phyloP scores from a whole-genome alignment of 2,797 vertebrate genomes.

The Pangasius larnaudii region DNA sequence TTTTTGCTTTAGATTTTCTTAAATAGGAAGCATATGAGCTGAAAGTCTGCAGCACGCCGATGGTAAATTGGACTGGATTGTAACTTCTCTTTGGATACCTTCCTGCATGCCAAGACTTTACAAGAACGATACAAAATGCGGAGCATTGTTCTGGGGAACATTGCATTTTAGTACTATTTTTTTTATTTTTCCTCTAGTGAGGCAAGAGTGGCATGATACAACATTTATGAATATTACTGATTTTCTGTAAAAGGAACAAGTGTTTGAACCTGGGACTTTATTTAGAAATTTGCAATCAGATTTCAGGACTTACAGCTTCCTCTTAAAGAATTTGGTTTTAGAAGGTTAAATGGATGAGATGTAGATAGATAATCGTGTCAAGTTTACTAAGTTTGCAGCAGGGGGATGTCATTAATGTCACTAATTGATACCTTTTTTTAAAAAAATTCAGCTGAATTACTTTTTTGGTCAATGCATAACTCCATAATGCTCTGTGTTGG shows the following conservation, averaged over 20 bases:
- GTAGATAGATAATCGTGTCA: neutral
- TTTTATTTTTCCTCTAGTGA: no score
- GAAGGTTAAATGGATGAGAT: neutral
- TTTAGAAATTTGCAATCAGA: neutral
- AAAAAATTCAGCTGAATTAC: neutral
- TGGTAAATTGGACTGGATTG: neutral
- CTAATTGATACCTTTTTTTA: neutral
- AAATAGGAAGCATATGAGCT: slow-evolving; percentile 2
- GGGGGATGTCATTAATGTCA: neutral
- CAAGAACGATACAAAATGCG: neutral
- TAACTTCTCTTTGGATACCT: neutral
- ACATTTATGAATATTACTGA: neutral
- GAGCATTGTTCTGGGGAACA: neutral
- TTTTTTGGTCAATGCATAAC: neutral
- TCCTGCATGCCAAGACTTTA: neutral
- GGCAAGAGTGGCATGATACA: neutral
- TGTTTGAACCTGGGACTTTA: neutral
- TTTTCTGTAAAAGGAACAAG: neutral
- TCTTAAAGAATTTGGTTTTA: neutral
- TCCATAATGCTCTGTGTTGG: neutral
- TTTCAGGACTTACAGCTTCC: neutral
- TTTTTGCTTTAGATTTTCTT: neutral
- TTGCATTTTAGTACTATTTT: neutral
- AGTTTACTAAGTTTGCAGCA: neutral
- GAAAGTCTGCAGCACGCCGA: neutral